Conservation (phyloP, 2,888 invertebrate species). For the Ellobium chinense region DNA sequence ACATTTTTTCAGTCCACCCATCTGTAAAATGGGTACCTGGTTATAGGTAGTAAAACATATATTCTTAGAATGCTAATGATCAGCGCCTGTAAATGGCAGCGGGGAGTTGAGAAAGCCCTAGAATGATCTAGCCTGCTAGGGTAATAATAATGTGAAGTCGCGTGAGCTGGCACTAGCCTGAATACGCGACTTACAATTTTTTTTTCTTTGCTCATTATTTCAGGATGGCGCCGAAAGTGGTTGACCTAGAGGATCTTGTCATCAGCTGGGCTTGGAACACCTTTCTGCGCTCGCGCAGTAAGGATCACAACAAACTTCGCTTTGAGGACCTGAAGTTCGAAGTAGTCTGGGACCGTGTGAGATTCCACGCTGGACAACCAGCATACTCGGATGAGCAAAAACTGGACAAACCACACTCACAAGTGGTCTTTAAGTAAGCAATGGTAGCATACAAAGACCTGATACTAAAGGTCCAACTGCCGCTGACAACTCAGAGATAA, state of each 20-base stretch:
- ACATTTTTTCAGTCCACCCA: too few relatives aligned
- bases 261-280: slow-evolving; percentile 77
- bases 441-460: too few relatives aligned
- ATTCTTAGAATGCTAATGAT: too few relatives aligned
- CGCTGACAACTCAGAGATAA: neutral
- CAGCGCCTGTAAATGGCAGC: too few relatives aligned
- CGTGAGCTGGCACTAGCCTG: too few relatives aligned
- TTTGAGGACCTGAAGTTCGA: slow-evolving; percentile 73
- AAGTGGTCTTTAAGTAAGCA: slow-evolving; percentile 64
- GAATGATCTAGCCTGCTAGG: too few relatives aligned
- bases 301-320: slow-evolving; percentile 71
- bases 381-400: slow-evolving; percentile 63
- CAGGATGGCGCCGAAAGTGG: slow-evolving; percentile 64
- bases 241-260: slow-evolving; percentile 76
- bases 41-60: too few relatives aligned
- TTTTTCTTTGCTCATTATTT: too few relatives aligned
- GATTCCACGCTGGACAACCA: slow-evolving; percentile 74
- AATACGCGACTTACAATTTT: too few relatives aligned
- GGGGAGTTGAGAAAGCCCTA: too few relatives aligned
- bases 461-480: neutral
- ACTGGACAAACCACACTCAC: slow-evolving; percentile 60
- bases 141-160: too few relatives aligned
- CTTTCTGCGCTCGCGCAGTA: slow-evolving; percentile 74
- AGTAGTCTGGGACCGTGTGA: slow-evolving; percentile 78
- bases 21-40: too few relatives aligned